Conservation (phyloP, 2,888 invertebrate genomes). For the Sinelater perroti region DNA sequence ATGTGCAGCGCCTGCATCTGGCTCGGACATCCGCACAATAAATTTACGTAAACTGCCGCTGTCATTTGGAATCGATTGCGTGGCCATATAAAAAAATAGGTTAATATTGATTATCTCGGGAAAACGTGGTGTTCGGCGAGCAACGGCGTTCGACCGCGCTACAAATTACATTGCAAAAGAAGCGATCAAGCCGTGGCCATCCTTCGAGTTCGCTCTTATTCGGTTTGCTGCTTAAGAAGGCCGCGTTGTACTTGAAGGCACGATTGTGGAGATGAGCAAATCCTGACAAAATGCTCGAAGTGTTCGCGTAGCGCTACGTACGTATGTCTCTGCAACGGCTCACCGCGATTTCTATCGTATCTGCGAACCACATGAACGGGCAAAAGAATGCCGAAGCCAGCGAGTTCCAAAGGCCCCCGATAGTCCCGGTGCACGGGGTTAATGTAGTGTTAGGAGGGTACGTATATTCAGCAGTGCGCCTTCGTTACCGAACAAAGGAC, state of each 20-base stretch:
- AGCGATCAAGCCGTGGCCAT: too few relatives aligned
- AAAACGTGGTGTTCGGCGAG: conserved; percentile 26
- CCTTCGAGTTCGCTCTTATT: too few relatives aligned
- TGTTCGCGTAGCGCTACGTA: too few relatives aligned
- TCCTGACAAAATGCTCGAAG: too few relatives aligned
- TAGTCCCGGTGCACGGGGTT: conserved; percentile 66
- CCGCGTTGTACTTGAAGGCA: too few relatives aligned
- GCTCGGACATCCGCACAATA: too few relatives aligned
- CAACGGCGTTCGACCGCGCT: too few relatives aligned
- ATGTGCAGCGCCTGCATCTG: too few relatives aligned
- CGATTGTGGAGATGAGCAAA: too few relatives aligned
- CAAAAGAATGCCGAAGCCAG: conserved; percentile 16
- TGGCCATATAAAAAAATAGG: conserved; percentile 32
- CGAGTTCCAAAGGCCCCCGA: conserved; percentile 8
- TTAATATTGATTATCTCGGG: conserved; percentile 37
- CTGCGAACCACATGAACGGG: conserved; percentile 26
- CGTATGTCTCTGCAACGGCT: conserved; percentile 34
- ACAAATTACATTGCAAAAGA: too few relatives aligned
- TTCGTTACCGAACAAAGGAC: background rate
- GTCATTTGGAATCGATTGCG: conserved; percentile 28
- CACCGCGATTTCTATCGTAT: conserved; percentile 13
- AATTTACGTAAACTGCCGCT: conserved; percentile 5
- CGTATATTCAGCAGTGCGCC: conserved; percentile 59
- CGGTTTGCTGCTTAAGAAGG: too few relatives aligned
- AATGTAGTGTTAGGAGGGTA: conserved; percentile 84